Base-by-base conservation (phyloP, 1,140 invertebrate species). In the Psix sp. region DNA sequence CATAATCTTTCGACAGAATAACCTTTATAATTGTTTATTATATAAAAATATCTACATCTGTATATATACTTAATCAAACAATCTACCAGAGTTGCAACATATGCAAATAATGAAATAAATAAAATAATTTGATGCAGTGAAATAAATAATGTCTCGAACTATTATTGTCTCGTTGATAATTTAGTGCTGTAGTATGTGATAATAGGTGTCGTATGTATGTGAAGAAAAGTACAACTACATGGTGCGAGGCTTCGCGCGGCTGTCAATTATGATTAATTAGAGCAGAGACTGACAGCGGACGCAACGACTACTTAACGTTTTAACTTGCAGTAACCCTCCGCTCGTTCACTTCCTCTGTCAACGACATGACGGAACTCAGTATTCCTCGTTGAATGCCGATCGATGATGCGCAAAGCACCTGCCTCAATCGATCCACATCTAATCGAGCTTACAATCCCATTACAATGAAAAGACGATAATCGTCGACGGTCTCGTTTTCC, bases 191-290 rank as follows among this genome's bases (percentile, higher is more conserved):
- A 20, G 16, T 17, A 18, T 26, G 38, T 24, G 33, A 71, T 71
- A 70, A 67, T 51, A 63, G 62, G 43, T 35, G 29, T 33, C 10
- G 16, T 33, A 14, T 15, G 38, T 46, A 13, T 60, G 70, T 14
- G 51, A 54, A 72, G 70, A 70, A 74, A 63, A 66, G 75, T 65
- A 59, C 57, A 70, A 60, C 75, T 77, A 77, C 78, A 80, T 82
- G 77, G 84, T 82, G 84, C 83, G 80, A 87, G 80, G 79, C 84
- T 86, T 87, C 83, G 78, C 84, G 83, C 83, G 82, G 76, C 82
- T 82, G 84, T 86, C 85, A 87, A 86, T 87, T 87, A 82, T 81
- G 79, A 86, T 86, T 86, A 87, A 87, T 87, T 87, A 86, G 83
- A 86, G 83, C 84, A 82, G 80, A 86, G 85, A 86, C 84, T 86